Conservation (phyloP, 2,797 vertebrate species). For the Notamacropus eugenii region DNA sequence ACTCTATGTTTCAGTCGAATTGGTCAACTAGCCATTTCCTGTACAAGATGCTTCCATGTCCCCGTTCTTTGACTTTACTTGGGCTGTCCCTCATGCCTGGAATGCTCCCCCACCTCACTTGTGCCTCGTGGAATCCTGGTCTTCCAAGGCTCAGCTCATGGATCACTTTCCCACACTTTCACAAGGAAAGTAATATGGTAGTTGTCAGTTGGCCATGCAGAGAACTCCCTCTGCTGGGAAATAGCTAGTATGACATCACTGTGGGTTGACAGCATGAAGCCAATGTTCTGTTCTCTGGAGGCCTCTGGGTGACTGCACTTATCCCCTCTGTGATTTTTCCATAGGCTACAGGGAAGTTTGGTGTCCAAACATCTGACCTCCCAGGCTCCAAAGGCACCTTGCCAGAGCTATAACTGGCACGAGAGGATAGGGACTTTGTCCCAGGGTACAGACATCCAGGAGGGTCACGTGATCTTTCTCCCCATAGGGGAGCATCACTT, state of each 20-base stretch:
- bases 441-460: neutral
- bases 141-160: neutral
- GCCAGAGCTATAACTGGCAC: neutral
- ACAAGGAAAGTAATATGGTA: neutral
- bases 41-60: neutral
- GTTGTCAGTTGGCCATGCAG: neutral
- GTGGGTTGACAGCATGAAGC: neutral
- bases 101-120: neutral
- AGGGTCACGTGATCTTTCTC: neutral
- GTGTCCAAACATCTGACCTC: neutral
- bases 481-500: neutral
- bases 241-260: neutral
- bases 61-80: neutral
- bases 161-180: neutral
- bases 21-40: neutral
- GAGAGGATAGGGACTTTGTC: neutral
- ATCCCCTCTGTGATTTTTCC: neutral
- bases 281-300: neutral
- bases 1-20: neutral
- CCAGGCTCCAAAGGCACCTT: neutral
- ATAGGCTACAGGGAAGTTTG: neutral
- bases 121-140: neutral
- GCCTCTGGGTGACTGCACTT: accelerated
- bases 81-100: neutral
- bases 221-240: neutral